A percentile compares a stretch with the other conserved stretches of the same genome.
phyloP scores from a whole-genome alignment of 2,888 invertebrate species.

The Cephus runcator region DNA sequence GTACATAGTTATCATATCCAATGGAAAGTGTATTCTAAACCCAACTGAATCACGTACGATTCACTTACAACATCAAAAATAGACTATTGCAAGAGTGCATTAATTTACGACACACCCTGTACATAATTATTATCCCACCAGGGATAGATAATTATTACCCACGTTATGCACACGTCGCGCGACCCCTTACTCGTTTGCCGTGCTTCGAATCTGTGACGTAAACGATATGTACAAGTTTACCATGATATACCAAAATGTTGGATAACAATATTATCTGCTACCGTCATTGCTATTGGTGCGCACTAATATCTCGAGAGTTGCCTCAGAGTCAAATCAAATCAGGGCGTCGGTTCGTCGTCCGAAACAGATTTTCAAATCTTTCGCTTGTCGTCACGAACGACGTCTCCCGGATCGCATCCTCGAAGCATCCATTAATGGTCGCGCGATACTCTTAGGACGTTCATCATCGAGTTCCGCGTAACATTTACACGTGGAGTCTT shows the following conservation, averaged over 20 bases:
- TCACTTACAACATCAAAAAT: conserved; percentile 63
- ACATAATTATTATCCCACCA: conserved; percentile 49
- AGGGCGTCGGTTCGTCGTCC: background rate
- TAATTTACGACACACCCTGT: conserved; percentile 51
- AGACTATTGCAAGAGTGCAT: conserved; percentile 62
- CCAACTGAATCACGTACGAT: conserved; percentile 56
- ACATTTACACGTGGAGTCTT: background rate
- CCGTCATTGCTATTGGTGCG: background rate
- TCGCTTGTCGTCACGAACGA: background rate
- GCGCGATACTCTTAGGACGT: background rate
- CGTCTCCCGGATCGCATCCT: background rate
- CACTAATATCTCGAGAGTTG: background rate
- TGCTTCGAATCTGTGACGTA: conserved; percentile 40
- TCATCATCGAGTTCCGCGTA: background rate
- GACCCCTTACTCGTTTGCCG: background rate
- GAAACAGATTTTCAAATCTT: background rate
- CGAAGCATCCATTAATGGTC: background rate
- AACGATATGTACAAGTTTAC: conserved; percentile 49
- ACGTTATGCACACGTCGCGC: background rate
- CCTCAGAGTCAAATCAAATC: background rate
- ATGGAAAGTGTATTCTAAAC: conserved; percentile 55
- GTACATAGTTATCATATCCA: conserved; percentile 61
- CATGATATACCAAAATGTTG: background rate
- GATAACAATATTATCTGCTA: background rate
- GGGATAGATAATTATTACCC: conserved; percentile 18